Conservation (phyloP, 1,140 invertebrate genomes). For the Leptopilina boulardi region DNA sequence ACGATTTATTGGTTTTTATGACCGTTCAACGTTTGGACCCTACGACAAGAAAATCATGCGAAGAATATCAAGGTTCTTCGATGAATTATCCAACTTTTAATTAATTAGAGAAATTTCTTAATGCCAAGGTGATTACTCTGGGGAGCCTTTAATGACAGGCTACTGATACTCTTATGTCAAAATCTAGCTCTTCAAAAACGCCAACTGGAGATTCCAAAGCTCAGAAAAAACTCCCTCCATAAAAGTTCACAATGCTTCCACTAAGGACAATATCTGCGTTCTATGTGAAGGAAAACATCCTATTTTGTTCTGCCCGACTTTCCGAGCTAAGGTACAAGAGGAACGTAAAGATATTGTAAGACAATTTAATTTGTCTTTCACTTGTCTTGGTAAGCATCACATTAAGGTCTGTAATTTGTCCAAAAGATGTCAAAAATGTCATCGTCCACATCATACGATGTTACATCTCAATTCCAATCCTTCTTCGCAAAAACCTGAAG, state of each 20-base stretch:
- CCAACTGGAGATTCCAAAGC: background rate
- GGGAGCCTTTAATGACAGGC: background rate
- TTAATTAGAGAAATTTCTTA: background rate
- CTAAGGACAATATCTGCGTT: background rate
- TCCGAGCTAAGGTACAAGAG: background rate
- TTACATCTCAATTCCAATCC: background rate
- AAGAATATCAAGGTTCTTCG: background rate
- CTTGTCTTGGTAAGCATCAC: background rate
- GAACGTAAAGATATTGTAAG: background rate
- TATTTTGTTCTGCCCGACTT: background rate
- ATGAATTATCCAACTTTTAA: background rate
- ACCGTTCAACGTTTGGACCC: background rate
- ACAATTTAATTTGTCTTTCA: background rate
- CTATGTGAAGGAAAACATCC: background rate
- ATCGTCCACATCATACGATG: background rate
- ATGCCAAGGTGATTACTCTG: background rate
- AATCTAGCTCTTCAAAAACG: background rate
- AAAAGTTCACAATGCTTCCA: background rate
- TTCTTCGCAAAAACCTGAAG: background rate
- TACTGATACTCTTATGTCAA: background rate
- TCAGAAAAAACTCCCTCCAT: background rate
- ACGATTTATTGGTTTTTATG: background rate
- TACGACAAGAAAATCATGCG: background rate
- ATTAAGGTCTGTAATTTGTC: background rate
- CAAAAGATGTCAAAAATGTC: background rate